Conservation (phyloP, 2,797 vertebrate genomes). For the Rhinatrema bivittatum region DNA sequence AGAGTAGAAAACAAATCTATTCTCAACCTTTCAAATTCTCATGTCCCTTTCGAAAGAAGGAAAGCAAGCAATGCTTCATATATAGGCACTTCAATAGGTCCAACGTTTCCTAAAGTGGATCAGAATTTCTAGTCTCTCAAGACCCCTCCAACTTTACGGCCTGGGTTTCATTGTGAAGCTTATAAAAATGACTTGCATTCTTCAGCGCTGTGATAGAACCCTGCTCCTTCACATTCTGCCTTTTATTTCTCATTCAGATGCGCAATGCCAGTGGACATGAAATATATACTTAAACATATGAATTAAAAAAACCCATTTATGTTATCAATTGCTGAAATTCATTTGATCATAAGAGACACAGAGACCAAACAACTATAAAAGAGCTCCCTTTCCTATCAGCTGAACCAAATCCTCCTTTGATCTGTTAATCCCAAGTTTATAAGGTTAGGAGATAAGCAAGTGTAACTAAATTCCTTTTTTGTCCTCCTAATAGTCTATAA, state of each 20-base stretch:
- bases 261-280: slow-evolving; percentile 25
- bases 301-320: slow-evolving; percentile 43
- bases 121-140: too few species aligned
- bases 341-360: slow-evolving; percentile 55
- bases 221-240: slow-evolving; percentile 51
- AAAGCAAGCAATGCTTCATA: too few species aligned
- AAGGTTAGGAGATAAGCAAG: slow-evolving; percentile 94
- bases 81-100: too few species aligned
- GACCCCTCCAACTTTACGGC: too few species aligned
- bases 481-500: slow-evolving; percentile 74
- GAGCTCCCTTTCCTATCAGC: slow-evolving; percentile 82
- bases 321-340: slow-evolving; percentile 51
- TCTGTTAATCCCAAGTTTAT: slow-evolving; percentile 95
- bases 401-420: slow-evolving; percentile 91
- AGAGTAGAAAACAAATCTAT: too few species aligned
- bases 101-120: too few species aligned
- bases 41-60: too few species aligned
- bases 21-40: too few species aligned
- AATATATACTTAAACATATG: slow-evolving; percentile 35
- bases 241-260: slow-evolving; percentile 29
- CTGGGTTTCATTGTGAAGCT: background rate
- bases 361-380: slow-evolving; percentile 61
- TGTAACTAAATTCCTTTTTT: slow-evolving; percentile 85
- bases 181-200: slow-evolving; percentile 15
- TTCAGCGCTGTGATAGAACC: slow-evolving; percentile 70